Conservation (phyloP, 2,797 vertebrate species). For the Pseudochaenichthys georgianus region DNA sequence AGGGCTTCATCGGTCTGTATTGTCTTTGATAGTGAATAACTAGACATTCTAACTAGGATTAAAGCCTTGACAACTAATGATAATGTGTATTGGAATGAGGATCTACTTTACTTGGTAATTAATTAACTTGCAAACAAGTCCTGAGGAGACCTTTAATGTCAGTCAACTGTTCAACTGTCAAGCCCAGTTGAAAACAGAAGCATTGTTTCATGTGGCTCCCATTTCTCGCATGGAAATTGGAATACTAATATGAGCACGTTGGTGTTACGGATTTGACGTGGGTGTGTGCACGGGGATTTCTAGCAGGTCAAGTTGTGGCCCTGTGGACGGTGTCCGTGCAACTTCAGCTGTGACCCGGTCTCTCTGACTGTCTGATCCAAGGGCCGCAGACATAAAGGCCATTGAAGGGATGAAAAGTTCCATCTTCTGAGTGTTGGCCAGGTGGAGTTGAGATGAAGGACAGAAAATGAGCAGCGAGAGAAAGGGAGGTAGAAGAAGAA, state of each 20-base stretch:
- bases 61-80: conserved; percentile 30
- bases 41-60: conserved; percentile 49
- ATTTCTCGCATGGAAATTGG: background rate
- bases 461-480: conserved; percentile 1
- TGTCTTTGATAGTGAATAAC: conserved; percentile 38
- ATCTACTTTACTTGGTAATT: conserved; percentile 38
- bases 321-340: background rate
- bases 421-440: conserved; percentile 73
- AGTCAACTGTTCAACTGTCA: background rate
- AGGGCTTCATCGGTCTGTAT: conserved; percentile 28
- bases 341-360: conserved; percentile 79
- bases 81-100: background rate
- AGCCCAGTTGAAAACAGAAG: background rate
- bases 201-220: background rate
- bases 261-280: background rate
- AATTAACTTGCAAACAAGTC: conserved; percentile 38
- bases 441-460: conserved; percentile 38
- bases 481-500: background rate
- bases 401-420: conserved; percentile 93
- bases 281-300: background rate
- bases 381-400: conserved; percentile 90
- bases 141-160: background rate
- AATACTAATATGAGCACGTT: background rate
- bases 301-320: conserved; percentile 12
- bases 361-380: conserved; percentile 85